Percentiles rank a stretch among this genome's conserved stretches.
Conservation (phyloP, 2,113 vertebrate genomes). For the Chascanopsetta lugubris region DNA sequence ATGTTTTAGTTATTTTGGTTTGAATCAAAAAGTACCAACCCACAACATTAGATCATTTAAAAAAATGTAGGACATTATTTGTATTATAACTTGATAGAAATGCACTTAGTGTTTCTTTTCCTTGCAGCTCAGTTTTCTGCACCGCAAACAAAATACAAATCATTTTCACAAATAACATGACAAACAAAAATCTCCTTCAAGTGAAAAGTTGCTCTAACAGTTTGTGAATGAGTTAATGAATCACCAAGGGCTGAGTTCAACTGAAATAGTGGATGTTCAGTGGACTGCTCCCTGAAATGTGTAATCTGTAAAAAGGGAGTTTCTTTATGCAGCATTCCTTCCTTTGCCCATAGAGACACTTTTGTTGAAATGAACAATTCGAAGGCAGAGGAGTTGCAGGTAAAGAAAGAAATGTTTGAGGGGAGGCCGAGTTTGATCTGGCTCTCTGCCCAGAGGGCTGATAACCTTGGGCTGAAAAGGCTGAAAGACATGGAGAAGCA, state of each 20-base stretch:
- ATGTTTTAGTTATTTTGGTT: not conserved
- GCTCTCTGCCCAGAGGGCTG: slow-evolving; percentile 35
- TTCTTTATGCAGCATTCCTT: slow-evolving; percentile 49
- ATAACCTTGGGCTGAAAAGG: slow-evolving; percentile 51
- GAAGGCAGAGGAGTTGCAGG: slow-evolving; percentile 48
- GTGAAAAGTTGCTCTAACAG: not conserved
- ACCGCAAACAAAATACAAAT: not conserved
- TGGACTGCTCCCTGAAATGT: slow-evolving; percentile 16
- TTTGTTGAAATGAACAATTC: slow-evolving; percentile 57
- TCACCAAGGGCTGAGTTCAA: slow-evolving; percentile 28
- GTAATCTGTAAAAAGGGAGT: slow-evolving; percentile 69
- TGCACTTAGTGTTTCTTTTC: slow-evolving; percentile 12
- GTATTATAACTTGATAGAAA: slow-evolving; percentile 28
- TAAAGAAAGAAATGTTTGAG: slow-evolving; percentile 48
- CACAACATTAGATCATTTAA: not conserved
- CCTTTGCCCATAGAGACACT: slow-evolving; percentile 36
- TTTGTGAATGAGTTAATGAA: slow-evolving; percentile 29
- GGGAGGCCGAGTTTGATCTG: slow-evolving; percentile 48
- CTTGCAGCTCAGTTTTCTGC: not conserved
- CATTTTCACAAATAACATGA: not conserved
- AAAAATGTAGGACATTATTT: not conserved
- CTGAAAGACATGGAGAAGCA: slow-evolving; percentile 17
- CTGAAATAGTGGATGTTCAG: slow-evolving; percentile 14
- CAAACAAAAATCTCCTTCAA: not conserved
- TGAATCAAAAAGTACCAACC: not conserved